A percentile compares a stretch with the other conserved stretches of the same genome.
Conservation (phyloP, 2,888 invertebrate species). For the Caenorhabditis wallacei region DNA sequence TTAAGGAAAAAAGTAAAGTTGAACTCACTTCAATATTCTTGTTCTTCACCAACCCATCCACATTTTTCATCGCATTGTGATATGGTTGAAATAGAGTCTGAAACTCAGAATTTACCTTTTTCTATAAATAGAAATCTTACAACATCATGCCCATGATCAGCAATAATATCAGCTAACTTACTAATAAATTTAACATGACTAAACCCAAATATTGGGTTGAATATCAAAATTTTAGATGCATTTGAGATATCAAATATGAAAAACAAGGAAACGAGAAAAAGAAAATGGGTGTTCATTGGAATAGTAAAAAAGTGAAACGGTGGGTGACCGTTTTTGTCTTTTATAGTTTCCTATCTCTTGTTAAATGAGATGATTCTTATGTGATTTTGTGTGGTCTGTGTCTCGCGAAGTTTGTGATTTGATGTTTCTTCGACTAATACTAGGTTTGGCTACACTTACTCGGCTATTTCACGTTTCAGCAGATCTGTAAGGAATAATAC, state of each 20-base stretch:
- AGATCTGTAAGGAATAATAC: too few species aligned
- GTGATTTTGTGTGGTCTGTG: slow-evolving; percentile 5
- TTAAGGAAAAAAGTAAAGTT: too few species aligned
- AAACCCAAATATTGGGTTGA: slow-evolving; percentile 47
- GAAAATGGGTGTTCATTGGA: slow-evolving; percentile 16
- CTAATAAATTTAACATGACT: slow-evolving; percentile 49
- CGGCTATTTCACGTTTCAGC: too few species aligned
- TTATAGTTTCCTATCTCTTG: slow-evolving; percentile 3
- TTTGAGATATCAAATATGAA: background rate
- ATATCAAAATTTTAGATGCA: slow-evolving; percentile 39
- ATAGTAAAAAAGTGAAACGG: background rate
- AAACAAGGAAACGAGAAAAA: background rate
- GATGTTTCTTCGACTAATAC: too few species aligned
- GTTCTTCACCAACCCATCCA: slow-evolving; percentile 48
- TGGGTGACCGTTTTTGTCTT: slow-evolving; percentile 9
- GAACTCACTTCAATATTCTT: slow-evolving; percentile 35
- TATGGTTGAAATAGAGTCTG: slow-evolving; percentile 50
- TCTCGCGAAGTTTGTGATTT: background rate
- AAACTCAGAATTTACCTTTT: slow-evolving; percentile 6
- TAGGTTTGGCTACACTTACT: too few species aligned
- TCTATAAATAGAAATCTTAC: slow-evolving; percentile 5
- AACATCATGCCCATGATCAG: slow-evolving; percentile 46
- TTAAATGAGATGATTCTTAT: slow-evolving; percentile 6
- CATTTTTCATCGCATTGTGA: slow-evolving; percentile 37
- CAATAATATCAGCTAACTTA: slow-evolving; percentile 42